A percentile compares a stretch with the other conserved stretches of the same genome.
phyloP scores from a whole-genome alignment of 1,140 invertebrate species.

The Apis laboriosa region DNA sequence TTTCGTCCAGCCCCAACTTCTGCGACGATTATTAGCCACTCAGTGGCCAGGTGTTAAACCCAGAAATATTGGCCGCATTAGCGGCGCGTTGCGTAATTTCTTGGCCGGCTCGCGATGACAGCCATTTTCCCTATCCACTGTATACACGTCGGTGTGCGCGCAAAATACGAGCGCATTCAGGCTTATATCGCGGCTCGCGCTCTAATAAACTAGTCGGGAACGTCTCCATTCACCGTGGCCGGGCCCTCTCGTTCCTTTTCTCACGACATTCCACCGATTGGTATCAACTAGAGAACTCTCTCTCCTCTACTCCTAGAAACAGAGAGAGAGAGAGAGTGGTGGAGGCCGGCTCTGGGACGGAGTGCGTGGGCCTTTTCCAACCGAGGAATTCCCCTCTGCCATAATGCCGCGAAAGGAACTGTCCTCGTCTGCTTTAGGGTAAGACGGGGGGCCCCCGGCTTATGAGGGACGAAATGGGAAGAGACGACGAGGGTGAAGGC shows the following conservation, averaged over 20 bases:
- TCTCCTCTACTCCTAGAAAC: background rate
- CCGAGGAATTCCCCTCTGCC: conserved; percentile 42
- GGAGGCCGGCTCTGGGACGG: background rate
- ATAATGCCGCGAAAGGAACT: conserved; percentile 43
- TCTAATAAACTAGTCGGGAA: conserved; percentile 40
- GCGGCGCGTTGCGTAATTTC: background rate
- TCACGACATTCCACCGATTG: conserved; percentile 50
- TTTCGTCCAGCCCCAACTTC: too few relatives aligned
- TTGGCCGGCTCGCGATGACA: background rate
- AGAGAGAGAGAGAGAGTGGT: background rate
- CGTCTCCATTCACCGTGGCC: conserved; percentile 36
- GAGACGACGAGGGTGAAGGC: background rate
- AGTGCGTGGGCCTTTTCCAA: conserved; percentile 45
- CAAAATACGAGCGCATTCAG: conserved; percentile 28
- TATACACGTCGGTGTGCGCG: background rate
- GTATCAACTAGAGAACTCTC: conserved; percentile 38
- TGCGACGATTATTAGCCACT: conserved; percentile 3
- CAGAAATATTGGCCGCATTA: background rate
- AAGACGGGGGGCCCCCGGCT: conserved; percentile 12
- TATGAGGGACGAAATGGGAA: conserved; percentile 29
- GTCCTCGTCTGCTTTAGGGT: background rate
- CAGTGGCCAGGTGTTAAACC: background rate
- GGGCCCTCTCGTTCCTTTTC: conserved; percentile 34
- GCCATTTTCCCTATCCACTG: conserved; percentile 13
- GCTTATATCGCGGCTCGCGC: background rate